Conservation (phyloP, 2,888 invertebrate genomes). For the Andrena bicolor region DNA sequence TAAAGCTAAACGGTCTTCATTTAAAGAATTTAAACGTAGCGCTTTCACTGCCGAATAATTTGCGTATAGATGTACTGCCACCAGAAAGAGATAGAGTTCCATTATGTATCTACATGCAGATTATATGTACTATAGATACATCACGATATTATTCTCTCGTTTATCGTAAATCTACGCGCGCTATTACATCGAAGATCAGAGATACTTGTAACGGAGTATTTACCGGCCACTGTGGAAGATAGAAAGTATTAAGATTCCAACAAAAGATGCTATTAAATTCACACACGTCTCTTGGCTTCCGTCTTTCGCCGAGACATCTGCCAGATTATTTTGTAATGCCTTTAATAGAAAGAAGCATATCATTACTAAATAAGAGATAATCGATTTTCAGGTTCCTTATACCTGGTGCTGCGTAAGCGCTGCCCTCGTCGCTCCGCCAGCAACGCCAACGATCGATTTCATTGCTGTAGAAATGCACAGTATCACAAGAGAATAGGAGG, state of each 20-base stretch:
- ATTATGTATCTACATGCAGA: conserved; percentile 88
- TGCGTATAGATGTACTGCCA: conserved; percentile 92
- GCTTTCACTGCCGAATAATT: conserved; percentile 95
- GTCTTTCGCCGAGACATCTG: conserved; percentile 97
- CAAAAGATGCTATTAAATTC: conserved; percentile 93
- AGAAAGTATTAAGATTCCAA: conserved; percentile 92
- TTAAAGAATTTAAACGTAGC: conserved; percentile 92
- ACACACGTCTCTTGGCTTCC: conserved; percentile 98
- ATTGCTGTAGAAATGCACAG: conserved; percentile 91
- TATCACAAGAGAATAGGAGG: conserved; percentile 87
- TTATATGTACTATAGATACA: conserved; percentile 40
- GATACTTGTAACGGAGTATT: conserved; percentile 64
- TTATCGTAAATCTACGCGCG: conserved; percentile 1
- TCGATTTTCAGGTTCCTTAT: conserved; percentile 27
- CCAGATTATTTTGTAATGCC: conserved; percentile 95
- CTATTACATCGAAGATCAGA: background rate
- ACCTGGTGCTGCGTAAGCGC: conserved; percentile 97
- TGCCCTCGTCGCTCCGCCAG: conserved; percentile 95
- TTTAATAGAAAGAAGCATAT: conserved; percentile 75
- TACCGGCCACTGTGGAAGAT: conserved; percentile 86
- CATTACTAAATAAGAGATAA: background rate
- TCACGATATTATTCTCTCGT: conserved; percentile 26
- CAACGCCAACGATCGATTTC: conserved; percentile 92
- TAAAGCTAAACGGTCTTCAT: conserved; percentile 91
- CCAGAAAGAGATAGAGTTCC: conserved; percentile 90